Base-by-base conservation (phyloP, 2,797 vertebrate species). In the Buceros bicornis region DNA sequence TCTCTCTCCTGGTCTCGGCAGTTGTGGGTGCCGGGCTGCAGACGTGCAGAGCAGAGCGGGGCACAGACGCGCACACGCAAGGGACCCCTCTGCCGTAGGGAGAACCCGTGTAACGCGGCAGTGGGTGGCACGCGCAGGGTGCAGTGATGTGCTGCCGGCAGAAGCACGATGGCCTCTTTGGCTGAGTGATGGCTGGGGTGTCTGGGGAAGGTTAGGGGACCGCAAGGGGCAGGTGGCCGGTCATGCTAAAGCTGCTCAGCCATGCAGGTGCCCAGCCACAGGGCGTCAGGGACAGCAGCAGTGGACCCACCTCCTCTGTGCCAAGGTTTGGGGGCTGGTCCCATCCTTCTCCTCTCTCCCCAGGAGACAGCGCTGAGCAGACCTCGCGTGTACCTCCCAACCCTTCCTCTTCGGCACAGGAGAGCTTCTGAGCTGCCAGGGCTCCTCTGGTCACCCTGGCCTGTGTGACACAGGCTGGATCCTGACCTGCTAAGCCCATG, bases 41-140 rank as follows among this genome's bases (percentile, higher is more conserved):
- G 31, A 5, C 1, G 5, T 16, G 29, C 6, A 3, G 48, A 19
- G 48, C 56, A 6, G 48, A 0, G 47, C 5, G 7, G 37, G 3
- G 82, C 47, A 2, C 31, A 3, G 54, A 10, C 2, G 4, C 4
- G 54, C 48, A 7, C 50, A 5, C 0, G 5, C 24, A 2, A 13
- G 42, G 19, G 51, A 47, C 16, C 11, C 47, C 40, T 6, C 17
- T 13, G 43, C 71, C 8, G 1, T 3, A 5, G 2, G 1, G 26
- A 3, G 1, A 24, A 12, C 26, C 5, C 1, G 2, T 4, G 42
- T 20, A 5, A 14, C 0, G 1, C 2, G 3, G 19, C 43, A 9
- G 69, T 2, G 6, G 25, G 57, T 0, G 3, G 51, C 71, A 40
- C 10, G 29, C 18, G 19, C 48, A 7, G 48, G 11, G 14, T 7